phyloP scores from a whole-genome alignment of 1,140 invertebrate species.

The Bombyx mandarina region DNA sequence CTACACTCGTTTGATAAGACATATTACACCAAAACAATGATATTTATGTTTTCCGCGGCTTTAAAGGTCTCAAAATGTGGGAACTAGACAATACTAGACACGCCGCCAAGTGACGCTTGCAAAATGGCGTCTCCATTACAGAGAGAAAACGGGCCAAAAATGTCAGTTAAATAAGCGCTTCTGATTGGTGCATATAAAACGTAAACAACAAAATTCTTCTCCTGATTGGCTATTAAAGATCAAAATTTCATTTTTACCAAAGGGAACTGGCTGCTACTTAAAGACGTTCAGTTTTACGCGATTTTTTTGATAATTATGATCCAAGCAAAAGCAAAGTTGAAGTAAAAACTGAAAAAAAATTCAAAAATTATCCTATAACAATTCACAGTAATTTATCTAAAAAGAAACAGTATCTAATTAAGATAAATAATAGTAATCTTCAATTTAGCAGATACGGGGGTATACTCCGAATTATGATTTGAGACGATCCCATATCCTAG shows the following conservation, averaged over 20 bases:
- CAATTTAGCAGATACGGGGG: too few relatives aligned
- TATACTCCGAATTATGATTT: too few relatives aligned
- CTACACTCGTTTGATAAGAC: constrained; percentile 72
- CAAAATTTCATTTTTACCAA: constrained; percentile 16
- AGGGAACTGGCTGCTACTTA: constrained; percentile 29
- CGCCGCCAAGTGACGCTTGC: constrained; percentile 70
- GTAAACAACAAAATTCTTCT: constrained; percentile 30
- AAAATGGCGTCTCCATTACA: constrained; percentile 72
- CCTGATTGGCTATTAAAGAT: constrained; percentile 35
- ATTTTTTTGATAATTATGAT: neutral
- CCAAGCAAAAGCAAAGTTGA: too few relatives aligned
- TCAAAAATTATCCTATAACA: too few relatives aligned
- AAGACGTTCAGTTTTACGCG: constrained; percentile 17
- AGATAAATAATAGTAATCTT: too few relatives aligned
- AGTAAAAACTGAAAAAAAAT: too few relatives aligned
- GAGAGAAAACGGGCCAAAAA: constrained; percentile 38
- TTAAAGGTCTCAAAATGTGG: constrained; percentile 45
- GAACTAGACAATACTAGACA: constrained; percentile 61
- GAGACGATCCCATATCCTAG: too few relatives aligned
- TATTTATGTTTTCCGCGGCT: constrained; percentile 37
- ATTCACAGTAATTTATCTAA: too few relatives aligned
- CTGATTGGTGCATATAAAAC: constrained; percentile 43
- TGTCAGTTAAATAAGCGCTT: constrained; percentile 19
- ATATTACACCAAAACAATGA: constrained; percentile 60
- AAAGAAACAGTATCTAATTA: too few relatives aligned